Evolutionary conservation across 2,113 vertebrate species (phyloP).

Genomic region (Notothenia rossii): DNA sequence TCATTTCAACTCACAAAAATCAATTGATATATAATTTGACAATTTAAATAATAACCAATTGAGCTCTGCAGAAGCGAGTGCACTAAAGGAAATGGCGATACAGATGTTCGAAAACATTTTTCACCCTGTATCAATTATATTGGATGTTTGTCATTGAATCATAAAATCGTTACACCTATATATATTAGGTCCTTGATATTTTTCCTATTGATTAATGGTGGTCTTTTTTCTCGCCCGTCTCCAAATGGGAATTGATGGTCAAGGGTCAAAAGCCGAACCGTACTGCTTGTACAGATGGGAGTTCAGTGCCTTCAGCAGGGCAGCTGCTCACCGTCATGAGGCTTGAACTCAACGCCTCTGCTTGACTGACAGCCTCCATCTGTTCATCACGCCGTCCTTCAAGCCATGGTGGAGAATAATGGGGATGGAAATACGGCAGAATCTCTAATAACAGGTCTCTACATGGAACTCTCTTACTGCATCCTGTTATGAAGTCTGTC

Average conservation of each 20-base stretch:
- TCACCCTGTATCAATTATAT: too few species aligned
- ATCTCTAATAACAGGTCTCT: not conserved
- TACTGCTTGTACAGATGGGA: not conserved
- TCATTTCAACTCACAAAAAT: too few species aligned
- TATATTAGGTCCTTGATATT: not conserved
- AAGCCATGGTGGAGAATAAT: not conserved
- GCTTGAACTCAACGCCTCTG: constrained; percentile 13
- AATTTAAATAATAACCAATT: too few species aligned
- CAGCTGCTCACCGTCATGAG: constrained; percentile 8
- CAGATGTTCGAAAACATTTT: too few species aligned
- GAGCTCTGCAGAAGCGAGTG: too few species aligned
- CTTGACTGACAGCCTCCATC: constrained; percentile 29
- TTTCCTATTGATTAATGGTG: not conserved
- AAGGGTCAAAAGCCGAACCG: not conserved
- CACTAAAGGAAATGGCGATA: too few species aligned
- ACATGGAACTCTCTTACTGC: constrained; percentile 10
- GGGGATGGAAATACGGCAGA: not conserved
- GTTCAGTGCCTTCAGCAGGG: constrained; percentile 15
- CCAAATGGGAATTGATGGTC: not conserved
- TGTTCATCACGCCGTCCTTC: not conserved
- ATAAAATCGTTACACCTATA: too few species aligned
- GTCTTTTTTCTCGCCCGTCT: not conserved
- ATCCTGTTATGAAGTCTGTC: constrained; percentile 16
- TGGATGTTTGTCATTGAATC: too few species aligned
- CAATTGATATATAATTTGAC: too few species aligned